Evolutionary conservation across 1,140 invertebrate species (phyloP), one percentile per base, ranked within the genome.

Genomic region (Drosophila sturtevanti): DNA sequence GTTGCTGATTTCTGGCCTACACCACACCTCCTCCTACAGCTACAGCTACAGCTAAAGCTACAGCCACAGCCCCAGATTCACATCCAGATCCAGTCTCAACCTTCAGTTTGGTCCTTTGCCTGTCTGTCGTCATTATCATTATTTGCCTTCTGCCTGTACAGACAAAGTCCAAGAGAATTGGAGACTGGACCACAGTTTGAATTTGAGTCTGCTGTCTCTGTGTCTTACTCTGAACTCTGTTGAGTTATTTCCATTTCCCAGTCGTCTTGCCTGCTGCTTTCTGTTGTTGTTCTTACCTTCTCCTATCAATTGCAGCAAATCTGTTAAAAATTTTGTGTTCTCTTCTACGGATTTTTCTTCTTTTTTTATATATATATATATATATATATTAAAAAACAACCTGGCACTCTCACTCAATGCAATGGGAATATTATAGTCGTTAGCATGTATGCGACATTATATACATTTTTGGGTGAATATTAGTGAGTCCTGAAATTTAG

Each of bases 51-150:
- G 11, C 14, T 37, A 3, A 31, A 31, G 18, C 21, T 22, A 60
- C 22, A 14, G 12, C 21, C 31, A 31, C 41, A 48, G 18, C 41
- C 41, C 41, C 41, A 48, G 41, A 48, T 48, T 21, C 41, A 11
- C 41, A 48, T 48, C 21, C 51, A 16, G 21, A 41, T 24, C 22
- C 61, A 21, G 34, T 14, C 65, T 34, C 14, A 27, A 55, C 27
- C 52, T 63, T 34, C 51, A 68, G 56, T 44, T 61, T 31, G 52
- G 24, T 55, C 67, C 70, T 65, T 68, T 35, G 65, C 61, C 77
- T 77, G 81, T 85, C 81, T 74, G 81, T 85, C 81, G 81, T 85
- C 81, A 85, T 85, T 85, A 85, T 85, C 81, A 85, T 85, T 80
- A 80, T 73, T 72, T 76, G 64, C 75, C 72, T 37, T 27, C 51